Percentiles rank a stretch among this genome's conserved stretches.
Conservation (phyloP, 2,797 vertebrate species). For the Pangasius larnaudii region DNA sequence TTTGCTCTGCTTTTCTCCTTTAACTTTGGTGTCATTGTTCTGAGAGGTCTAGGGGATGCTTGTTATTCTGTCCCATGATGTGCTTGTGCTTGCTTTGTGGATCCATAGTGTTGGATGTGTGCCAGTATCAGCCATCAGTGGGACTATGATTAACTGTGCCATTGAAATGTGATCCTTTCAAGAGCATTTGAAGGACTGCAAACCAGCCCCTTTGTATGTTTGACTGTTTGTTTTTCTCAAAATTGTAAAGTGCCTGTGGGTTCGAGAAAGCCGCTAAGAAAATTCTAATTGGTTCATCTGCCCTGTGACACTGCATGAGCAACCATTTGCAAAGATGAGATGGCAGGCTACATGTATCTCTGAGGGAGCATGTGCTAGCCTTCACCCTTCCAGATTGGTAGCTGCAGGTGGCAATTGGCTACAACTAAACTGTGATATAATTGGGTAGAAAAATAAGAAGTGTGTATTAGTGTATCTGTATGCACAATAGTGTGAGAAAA, state of each 20-base stretch:
- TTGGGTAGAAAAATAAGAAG: neutral
- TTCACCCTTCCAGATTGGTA: conserved; percentile 5
- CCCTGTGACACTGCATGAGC: neutral
- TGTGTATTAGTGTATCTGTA: neutral
- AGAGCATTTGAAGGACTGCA: neutral
- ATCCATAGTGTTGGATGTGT: neutral
- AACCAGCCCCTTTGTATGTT: neutral
- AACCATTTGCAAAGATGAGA: neutral
- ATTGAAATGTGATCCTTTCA: neutral
- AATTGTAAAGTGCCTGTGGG: neutral
- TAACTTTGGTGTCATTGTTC: too few species aligned
- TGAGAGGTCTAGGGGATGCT: too few species aligned
- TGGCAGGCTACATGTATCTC: conserved; percentile 4
- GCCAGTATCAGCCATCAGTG: neutral
- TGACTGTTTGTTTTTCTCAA: neutral
- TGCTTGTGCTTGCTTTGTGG: neutral
- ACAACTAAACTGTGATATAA: neutral
- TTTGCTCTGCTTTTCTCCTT: neutral
- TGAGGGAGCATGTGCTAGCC: conserved; percentile 11
- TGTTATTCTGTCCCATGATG: neutral
- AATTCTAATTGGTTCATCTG: neutral
- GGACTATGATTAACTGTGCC: neutral
- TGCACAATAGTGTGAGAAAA: neutral
- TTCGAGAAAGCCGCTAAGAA: neutral
- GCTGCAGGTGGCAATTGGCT: conserved; percentile 16